Evolutionary conservation across 1,140 invertebrate genomes (phyloP).

Genomic region (Drosophila sulfurigaster): DNA sequence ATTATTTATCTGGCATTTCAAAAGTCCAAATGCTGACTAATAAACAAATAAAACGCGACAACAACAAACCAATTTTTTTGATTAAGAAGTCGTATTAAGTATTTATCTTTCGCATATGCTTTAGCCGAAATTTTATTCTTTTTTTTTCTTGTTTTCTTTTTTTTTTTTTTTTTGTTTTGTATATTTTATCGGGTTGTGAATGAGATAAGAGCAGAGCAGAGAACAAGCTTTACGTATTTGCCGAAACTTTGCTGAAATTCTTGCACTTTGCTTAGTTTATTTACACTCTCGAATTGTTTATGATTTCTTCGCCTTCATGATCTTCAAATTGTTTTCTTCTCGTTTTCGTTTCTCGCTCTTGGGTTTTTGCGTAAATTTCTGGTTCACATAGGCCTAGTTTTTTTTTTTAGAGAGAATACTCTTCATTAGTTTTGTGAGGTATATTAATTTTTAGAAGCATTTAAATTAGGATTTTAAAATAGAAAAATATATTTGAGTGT

Average conservation of each 20-base stretch:
- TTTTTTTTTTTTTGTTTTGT: neutral
- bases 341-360: slow-evolving; percentile 14
- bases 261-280: slow-evolving; percentile 36
- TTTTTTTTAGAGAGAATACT: neutral
- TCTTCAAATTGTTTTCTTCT: slow-evolving; percentile 30
- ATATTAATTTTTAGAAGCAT: neutral
- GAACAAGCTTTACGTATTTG: neutral
- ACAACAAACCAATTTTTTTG: slow-evolving; percentile 7
- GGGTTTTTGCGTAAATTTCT: slow-evolving; percentile 5
- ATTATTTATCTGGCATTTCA: slow-evolving; percentile 41
- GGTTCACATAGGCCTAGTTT: slow-evolving; percentile 17
- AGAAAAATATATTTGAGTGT: too few species aligned
- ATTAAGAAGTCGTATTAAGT: slow-evolving; percentile 13
- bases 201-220: slow-evolving; percentile 23
- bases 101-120: slow-evolving; percentile 5
- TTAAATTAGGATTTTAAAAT: too few species aligned
- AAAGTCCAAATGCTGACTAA: slow-evolving; percentile 37
- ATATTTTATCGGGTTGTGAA: slow-evolving; percentile 12
- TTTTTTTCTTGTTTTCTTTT: neutral
- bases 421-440: neutral
- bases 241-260: slow-evolving; percentile 21
- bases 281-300: slow-evolving; percentile 46
- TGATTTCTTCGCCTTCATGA: slow-evolving; percentile 14
- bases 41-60: slow-evolving; percentile 6
- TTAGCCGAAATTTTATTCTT: neutral